Base-by-base conservation (phyloP, 2,797 vertebrate genomes). In the Sebastes reedi region DNA sequence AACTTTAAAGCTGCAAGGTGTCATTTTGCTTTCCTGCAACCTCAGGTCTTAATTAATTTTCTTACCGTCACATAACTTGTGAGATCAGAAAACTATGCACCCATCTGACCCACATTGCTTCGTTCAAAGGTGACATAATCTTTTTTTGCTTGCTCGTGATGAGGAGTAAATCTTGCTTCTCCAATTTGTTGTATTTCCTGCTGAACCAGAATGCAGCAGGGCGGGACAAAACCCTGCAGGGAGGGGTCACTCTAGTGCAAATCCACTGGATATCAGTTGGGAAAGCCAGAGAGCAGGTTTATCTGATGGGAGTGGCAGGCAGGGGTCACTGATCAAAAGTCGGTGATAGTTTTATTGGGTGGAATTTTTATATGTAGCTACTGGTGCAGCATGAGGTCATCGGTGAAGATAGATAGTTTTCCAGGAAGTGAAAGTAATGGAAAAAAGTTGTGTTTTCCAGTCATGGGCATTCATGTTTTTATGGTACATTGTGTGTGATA, bases 381-480 rank as follows among this genome's bases (percentile, higher is more conserved):
- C 10, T 56, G 12, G 1, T 52, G n/a, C 36, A 42, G 27, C 5
- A 66, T 84, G 78, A 88, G 34, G 56, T 89, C 68, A 82, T 39
- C 8, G 0, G 12, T n/a, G n/a, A 70, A 39, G n/a, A 81, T 13
- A 52, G 4, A 68, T 0, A 36, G 8, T 64, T 81, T 79, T 77
- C 22, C 74, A 83, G 75, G 80, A 86, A 72, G 34, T 77, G 24
- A 67, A 62, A 80, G 60, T 7, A 72, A 61, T 61, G 64, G 72
- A 67, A 80, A 46, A 73, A 81, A 72, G 27, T 66, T 1, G 24
- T 0, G 10, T 65, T 69, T 77, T 71, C 16, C 55, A 62, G 11
- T 61, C 54, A 64, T 13, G 14, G 34, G 6, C 73, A 11, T 36
- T 32, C 1, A n/a, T 1, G 16, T 12, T 39, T 56, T 78, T 36